Conservation (phyloP, 2,888 invertebrate species). For the Hirtodrosophila trivittata region DNA sequence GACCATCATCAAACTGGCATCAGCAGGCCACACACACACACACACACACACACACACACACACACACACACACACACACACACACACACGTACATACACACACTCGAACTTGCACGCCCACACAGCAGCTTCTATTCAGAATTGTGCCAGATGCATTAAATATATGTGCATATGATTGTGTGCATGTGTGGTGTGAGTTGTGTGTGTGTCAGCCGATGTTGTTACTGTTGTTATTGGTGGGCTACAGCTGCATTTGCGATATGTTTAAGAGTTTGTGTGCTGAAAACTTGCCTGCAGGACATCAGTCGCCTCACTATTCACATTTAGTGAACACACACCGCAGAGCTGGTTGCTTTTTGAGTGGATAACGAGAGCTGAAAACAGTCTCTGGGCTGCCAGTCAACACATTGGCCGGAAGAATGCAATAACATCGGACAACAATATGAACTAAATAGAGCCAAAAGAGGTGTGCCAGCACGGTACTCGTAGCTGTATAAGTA, state of each 20-base stretch:
- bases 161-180: slow-evolving; percentile 9
- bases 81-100: slow-evolving; percentile 11
- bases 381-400: slow-evolving; percentile 25
- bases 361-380: slow-evolving; percentile 18
- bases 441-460: slow-evolving; percentile 15
- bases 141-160: slow-evolving; percentile 33
- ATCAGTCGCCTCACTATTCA: slow-evolving; percentile 66
- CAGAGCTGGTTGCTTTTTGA: slow-evolving; percentile 11
- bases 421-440: slow-evolving; percentile 61
- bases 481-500: no score
- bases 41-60: slow-evolving; percentile 12
- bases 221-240: slow-evolving; percentile 12
- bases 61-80: slow-evolving; percentile 14
- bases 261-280: slow-evolving; percentile 62
- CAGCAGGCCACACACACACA: slow-evolving; percentile 15
- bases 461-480: slow-evolving; percentile 18
- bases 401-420: slow-evolving; percentile 65
- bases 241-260: slow-evolving; percentile 45
- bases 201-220: neutral
- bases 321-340: slow-evolving; percentile 11
- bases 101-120: no score
- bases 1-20: slow-evolving; percentile 25
- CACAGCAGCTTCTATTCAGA: slow-evolving; percentile 7
- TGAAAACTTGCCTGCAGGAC: slow-evolving; percentile 72
- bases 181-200: slow-evolving; percentile 3